Base-by-base conservation (phyloP, 2,888 invertebrate genomes). In the Chrysopilus asiliformis region DNA sequence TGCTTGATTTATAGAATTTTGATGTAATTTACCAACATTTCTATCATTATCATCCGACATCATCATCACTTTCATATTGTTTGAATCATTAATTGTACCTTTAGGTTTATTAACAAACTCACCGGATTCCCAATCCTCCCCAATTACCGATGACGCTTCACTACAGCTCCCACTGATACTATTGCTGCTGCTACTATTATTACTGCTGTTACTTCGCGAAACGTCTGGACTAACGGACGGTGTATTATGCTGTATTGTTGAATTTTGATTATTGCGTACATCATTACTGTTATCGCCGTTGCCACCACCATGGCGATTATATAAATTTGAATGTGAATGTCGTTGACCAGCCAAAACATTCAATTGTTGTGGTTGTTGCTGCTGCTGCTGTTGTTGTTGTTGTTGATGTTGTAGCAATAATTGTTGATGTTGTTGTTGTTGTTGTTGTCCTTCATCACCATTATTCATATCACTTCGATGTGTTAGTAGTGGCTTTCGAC, bases 121-220 rank as follows among this genome's bases (percentile, higher is more conserved):
- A 63, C 61, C 61, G 51, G 61, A 61, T 58, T 63, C 62, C 63
- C 63, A 63, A 52, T 59, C 61, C 50, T 59, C 62, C 43, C 57
- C 58, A 43, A 54, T 46, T n/a, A 51, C 47, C 32, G 52, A 52
- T 45, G 56, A 51, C 45, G 53, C 56, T 45, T 55, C 53, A 49
- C 49, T 56, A 48, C 51, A 55, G 42, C 53, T 53, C 44, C 49
- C 49, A 43, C 45, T 49, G 45, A 44, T 47, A 38, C 45, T 41
- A 30, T 47, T 51, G 40, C 47, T 51, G 44, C 46, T 45, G 22
- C 42, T 45, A 28, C 44, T 46, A 18, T 42, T 39, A 22, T 33
- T 40, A 10, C 42, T 43, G 35, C 37, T 46, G 38, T 39, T 41
- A 32, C 44, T 47, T 41, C 43, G 42, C 22, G 45, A 45, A 28